These are phyloP conservation scores for Nomada ferruginata DNA, from an alignment of 2,888 invertebrate species.

Conservation along the genomic window DNA sequence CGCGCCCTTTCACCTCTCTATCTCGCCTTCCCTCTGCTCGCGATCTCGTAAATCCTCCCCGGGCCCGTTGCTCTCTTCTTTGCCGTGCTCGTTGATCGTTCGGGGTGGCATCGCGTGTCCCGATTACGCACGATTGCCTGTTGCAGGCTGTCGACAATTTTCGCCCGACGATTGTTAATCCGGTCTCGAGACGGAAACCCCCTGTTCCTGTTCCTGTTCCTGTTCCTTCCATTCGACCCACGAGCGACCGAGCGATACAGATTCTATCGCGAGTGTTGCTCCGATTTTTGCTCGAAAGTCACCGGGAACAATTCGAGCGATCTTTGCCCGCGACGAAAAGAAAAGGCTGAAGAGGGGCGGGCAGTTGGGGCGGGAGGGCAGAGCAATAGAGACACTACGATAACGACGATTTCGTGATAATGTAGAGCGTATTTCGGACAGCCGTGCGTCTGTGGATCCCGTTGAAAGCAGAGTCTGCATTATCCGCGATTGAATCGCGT, in stretches of 20 bases:
- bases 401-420: neutral
- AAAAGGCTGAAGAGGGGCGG: neutral
- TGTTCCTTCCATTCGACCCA: too few relatives aligned
- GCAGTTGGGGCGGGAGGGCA: neutral
- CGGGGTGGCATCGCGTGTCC: constrained; percentile 58
- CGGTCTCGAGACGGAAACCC: neutral
- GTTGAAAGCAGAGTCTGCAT: constrained; percentile 46
- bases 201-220: too few relatives aligned
- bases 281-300: too few relatives aligned
- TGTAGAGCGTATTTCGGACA: neutral
- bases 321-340: too few relatives aligned
- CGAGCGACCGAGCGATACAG: too few relatives aligned
- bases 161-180: constrained; percentile 27
- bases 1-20: neutral
- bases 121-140: constrained; percentile 69
- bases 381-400: neutral
- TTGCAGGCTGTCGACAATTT: constrained; percentile 61
- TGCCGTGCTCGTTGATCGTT: constrained; percentile 31
- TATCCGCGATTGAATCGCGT: constrained; percentile 50
- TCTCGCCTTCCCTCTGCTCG: constrained; percentile 9
- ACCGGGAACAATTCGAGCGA: too few relatives aligned
- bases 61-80: neutral
- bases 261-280: too few relatives aligned
- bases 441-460: neutral
- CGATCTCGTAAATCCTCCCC: constrained; percentile 12